Percentiles rank a stretch among this genome's conserved stretches.
These are phyloP conservation scores for Notocelia uddmanniana DNA, from an alignment of 2,888 invertebrate species.

Conservation along the genomic window DNA sequence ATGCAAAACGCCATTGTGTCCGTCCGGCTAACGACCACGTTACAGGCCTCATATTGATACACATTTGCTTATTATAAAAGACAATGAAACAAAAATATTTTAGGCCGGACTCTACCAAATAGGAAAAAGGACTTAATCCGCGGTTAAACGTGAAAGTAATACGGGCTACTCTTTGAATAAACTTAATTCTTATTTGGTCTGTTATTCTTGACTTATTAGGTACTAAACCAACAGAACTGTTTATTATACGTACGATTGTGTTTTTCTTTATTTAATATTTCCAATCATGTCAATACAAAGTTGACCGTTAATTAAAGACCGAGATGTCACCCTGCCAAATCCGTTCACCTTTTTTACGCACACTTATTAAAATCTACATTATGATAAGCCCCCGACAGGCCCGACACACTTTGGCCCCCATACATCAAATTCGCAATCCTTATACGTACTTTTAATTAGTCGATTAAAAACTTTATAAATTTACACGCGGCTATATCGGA, in stretches of 20 bases:
- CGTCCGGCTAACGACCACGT: conserved; percentile 43
- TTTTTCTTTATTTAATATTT: not conserved
- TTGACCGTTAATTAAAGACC: not conserved
- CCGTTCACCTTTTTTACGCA: not conserved
- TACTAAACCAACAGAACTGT: too few species aligned
- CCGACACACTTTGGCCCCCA: conserved; percentile 30
- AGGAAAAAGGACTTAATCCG: not conserved
- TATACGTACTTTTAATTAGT: conserved; percentile 40
- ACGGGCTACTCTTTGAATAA: too few species aligned
- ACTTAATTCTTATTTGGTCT: too few species aligned
- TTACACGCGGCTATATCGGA: conserved; percentile 49
- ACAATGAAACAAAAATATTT: not conserved
- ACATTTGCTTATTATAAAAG: conserved; percentile 14
- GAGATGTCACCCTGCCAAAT: not conserved
- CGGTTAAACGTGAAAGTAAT: too few species aligned
- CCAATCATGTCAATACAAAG: not conserved
- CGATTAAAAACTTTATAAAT: conserved; percentile 44
- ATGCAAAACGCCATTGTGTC: conserved; percentile 47
- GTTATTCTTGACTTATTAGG: not conserved
- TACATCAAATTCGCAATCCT: conserved; percentile 42
- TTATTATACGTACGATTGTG: not conserved
- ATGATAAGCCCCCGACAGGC: conserved; percentile 18
- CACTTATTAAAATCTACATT: conserved; percentile 16
- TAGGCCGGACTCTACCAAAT: not conserved
- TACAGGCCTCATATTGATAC: conserved; percentile 30